Evolutionary conservation across 2,113 vertebrate species (phyloP), one percentile per base, ranked within the genome.

Genomic region (Macquaria ambigua): DNA sequence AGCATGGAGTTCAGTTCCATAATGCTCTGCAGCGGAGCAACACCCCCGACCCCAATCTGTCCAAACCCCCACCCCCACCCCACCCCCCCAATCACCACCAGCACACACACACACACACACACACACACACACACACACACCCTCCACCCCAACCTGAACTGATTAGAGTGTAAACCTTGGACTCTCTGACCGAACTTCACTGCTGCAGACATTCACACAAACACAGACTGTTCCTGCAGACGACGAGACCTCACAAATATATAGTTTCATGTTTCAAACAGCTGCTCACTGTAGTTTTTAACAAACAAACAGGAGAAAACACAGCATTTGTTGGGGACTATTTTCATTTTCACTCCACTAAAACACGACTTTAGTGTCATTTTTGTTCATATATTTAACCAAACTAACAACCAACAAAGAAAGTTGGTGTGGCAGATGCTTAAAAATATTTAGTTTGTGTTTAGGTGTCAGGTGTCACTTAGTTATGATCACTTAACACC

Each of bases 21-120:
- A 66, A 85, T 88, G 82, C 83, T 70, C 52, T 68, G 81, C 76
- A 77, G 66, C 16, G 0, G 50, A 81, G 68, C 46, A 74, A 71
- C 74, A 78, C 68, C 69, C 71, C 64, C 68, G n/a, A 58, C 78
- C 63, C 82, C 69, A 73, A 77, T 81, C 77, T 80, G 64, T 77
- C 77, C 76, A 52, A 78, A 72, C 59, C 68, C 50, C 39, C 74
- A 78, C 68, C 69, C 71, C 64, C 68, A 58, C 78, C 63, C 82
- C 69, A 73, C 50, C 39, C 34, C 34, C 55, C 46, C 18, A 62
- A 28, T 79, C 77, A 62, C 20, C n/a, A n/a, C 46, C 0, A 2
- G 37, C 43, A 41, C 43, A 80, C 58, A 63, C 78, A 63, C 67
- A 43, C 69, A 64, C 69, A 46, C 64, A 59, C 25, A 59, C 64